Percentiles rank a stretch among this genome's conserved stretches.
These are phyloP conservation scores for Sebastes trivittatus DNA, from an alignment of 2,797 vertebrate genomes.

Conservation along the genomic window DNA sequence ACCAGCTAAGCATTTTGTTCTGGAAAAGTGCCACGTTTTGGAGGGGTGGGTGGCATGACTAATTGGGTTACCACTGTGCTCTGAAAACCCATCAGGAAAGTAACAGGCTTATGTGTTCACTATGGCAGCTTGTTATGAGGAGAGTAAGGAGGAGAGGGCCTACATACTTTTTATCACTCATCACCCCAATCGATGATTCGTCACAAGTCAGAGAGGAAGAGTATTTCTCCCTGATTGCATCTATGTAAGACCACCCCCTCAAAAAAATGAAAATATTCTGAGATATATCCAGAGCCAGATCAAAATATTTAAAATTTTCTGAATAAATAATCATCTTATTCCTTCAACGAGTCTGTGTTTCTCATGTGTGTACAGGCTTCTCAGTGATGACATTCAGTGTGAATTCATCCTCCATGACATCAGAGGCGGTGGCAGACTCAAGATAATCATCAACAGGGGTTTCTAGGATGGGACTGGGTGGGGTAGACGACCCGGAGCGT, in stretches of 20 bases:
- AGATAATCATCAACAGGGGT: conserved; percentile 16
- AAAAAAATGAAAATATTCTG: conserved; percentile 13
- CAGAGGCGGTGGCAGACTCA: conserved; percentile 9
- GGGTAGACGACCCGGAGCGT: conserved; percentile 47
- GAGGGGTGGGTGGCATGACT: conserved; percentile 65
- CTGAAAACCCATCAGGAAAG: conserved; percentile 71
- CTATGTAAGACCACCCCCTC: conserved; percentile 26
- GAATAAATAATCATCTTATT: conserved; percentile 64
- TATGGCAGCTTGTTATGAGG: conserved; percentile 60
- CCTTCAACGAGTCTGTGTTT: conserved; percentile 9
- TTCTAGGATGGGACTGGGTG: conserved; percentile 50
- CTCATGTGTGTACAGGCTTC: conserved; percentile 9
- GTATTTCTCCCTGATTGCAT: conserved; percentile 15
- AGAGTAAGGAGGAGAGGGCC: conserved; percentile 32
- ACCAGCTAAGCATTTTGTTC: conserved; percentile 63
- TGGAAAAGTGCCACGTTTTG: conserved; percentile 60
- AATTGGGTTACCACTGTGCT: conserved; percentile 69
- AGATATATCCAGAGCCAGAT: conserved; percentile 25
- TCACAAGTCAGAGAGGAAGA: conserved; percentile 30
- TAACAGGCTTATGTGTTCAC: conserved; percentile 71
- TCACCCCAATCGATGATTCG: conserved; percentile 42
- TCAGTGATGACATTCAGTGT: conserved; percentile 48
- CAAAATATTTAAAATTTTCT: conserved; percentile 28
- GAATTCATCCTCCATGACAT: conserved; percentile 44
- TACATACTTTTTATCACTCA: conserved; percentile 45